Evolutionary conservation across 2,797 vertebrate species (phyloP).

Genomic region (Graptemys geographica): DNA sequence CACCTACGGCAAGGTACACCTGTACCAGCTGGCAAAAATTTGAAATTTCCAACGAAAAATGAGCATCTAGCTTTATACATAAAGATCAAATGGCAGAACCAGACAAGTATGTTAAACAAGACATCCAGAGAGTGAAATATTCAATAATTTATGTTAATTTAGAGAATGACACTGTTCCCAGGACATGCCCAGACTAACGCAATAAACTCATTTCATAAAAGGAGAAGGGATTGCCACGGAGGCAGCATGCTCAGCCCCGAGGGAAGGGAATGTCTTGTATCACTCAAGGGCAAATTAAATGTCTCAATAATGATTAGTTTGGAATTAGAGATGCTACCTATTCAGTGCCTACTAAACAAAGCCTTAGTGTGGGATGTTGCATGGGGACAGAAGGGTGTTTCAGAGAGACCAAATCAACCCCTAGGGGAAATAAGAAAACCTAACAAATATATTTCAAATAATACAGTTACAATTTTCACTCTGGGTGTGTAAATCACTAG

Average conservation of each 20-base stretch:
- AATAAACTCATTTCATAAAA: neutral
- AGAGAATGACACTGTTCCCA: neutral
- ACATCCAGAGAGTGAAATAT: neutral
- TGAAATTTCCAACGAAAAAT: neutral
- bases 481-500: neutral
- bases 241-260: neutral
- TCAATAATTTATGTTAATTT: neutral
- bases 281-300: neutral
- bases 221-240: neutral
- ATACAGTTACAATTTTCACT: neutral
- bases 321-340: neutral
- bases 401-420: neutral
- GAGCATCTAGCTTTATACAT: neutral
- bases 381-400: neutral
- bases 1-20: neutral
- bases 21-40: neutral
- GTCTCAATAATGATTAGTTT: neutral
- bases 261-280: neutral
- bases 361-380: neutral
- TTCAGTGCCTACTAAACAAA: neutral
- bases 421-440: accelerated
- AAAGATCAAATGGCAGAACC: accelerated
- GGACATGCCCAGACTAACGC: neutral
- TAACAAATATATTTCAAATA: neutral
- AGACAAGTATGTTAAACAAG: neutral